These are phyloP conservation scores for Drosophila nr. perissopoda DNA, from an alignment of 2,888 invertebrate genomes.

Conservation along the genomic window DNA sequence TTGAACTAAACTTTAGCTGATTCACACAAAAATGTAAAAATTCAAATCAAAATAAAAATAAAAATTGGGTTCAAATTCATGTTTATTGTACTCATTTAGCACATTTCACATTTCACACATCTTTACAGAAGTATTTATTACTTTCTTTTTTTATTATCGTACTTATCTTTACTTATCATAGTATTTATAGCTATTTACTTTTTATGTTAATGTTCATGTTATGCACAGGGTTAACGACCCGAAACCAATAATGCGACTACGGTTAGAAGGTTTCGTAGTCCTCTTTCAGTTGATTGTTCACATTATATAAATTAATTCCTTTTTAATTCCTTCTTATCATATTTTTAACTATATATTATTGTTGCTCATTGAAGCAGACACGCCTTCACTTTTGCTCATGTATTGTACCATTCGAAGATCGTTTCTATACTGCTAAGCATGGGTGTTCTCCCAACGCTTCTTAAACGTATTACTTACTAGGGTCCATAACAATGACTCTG, in stretches of 20 bases:
- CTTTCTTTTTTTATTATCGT: background rate
- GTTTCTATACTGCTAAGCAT: slow-evolving; percentile 29
- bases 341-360: background rate
- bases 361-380: background rate
- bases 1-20: background rate
- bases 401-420: background rate
- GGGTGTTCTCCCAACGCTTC: slow-evolving; percentile 24
- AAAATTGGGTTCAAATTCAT: background rate
- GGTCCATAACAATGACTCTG: slow-evolving; percentile 21
- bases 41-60: background rate
- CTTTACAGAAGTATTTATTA: background rate
- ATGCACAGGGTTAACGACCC: background rate
- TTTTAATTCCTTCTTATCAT: background rate
- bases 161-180: background rate
- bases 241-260: background rate
- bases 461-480: slow-evolving; percentile 32
- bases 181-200: background rate
- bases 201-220: too few relatives aligned
- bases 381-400: background rate
- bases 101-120: slow-evolving; percentile 17
- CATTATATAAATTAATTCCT: background rate
- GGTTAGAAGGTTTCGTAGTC: background rate
- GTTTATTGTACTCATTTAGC: background rate
- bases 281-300: background rate
- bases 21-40: background rate